Conservation (phyloP, 2,888 invertebrate genomes). For the Drosophila neoperkinsi region DNA sequence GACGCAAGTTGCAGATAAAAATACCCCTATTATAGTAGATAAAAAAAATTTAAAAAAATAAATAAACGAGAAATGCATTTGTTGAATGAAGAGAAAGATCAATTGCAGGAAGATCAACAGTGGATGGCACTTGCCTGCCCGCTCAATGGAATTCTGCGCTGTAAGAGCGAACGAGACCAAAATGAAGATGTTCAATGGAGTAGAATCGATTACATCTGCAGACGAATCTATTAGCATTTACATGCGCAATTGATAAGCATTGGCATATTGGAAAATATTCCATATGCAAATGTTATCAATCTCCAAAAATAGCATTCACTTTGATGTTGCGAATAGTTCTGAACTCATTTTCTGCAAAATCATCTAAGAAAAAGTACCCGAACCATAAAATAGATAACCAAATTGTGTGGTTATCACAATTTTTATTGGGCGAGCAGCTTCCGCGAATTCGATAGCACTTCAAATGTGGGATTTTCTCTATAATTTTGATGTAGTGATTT, state of each 20-base stretch:
- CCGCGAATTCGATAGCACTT: conserved; percentile 24
- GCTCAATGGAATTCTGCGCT: neutral
- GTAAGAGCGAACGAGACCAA: neutral
- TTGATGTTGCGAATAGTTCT: neutral
- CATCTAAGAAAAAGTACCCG: conserved; percentile 11
- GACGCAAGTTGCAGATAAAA: neutral
- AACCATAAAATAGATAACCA: conserved; percentile 20
- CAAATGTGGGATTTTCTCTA: conserved; percentile 26
- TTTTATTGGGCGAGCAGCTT: conserved; percentile 26
- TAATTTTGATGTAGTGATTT: conserved; percentile 30
- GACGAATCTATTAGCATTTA: conserved; percentile 1
- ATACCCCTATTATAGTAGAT: neutral
- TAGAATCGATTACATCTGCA: neutral
- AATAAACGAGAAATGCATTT: neutral
- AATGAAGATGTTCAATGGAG: neutral
- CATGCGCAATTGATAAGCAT: neutral
- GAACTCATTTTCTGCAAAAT: neutral
- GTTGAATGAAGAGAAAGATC: neutral
- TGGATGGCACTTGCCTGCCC: neutral
- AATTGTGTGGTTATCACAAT: conserved; percentile 23
- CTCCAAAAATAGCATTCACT: neutral
- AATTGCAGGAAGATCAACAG: neutral
- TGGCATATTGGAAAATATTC: neutral
- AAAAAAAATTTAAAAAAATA: neutral
- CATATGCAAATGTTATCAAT: neutral